Percentiles rank a stretch among this genome's conserved stretches.
Evolutionary conservation across 2,797 vertebrate genomes (phyloP).

Genomic region (Agapornis canus): DNA sequence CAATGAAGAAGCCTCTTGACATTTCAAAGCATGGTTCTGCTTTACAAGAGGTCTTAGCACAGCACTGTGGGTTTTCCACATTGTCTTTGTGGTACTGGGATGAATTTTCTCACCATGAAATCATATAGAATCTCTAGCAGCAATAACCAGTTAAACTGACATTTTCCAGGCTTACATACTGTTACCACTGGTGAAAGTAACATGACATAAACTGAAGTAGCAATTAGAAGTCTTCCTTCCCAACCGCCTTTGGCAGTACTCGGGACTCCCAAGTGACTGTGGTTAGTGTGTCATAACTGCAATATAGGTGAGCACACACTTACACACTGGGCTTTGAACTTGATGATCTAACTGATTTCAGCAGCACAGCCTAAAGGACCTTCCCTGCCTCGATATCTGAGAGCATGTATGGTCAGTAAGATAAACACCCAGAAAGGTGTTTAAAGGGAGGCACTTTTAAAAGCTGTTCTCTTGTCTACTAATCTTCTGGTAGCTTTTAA

Average conservation of each 20-base stretch:
- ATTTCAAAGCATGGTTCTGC: not conserved
- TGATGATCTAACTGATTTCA: not conserved
- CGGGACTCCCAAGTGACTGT: not conserved
- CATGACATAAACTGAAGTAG: not conserved
- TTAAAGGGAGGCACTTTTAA: not conserved
- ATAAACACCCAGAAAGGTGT: not conserved
- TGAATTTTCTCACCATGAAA: not conserved
- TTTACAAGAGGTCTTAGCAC: not conserved
- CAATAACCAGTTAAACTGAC: not conserved
- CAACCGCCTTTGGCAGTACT: not conserved
- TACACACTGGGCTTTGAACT: accelerated
- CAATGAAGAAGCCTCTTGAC: not conserved
- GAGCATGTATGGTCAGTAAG: accelerated
- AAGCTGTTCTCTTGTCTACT: not conserved
- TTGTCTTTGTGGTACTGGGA: not conserved
- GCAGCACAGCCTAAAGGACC: not conserved
- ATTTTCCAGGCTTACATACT: not conserved
- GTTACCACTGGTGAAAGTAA: not conserved
- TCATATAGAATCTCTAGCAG: not conserved
- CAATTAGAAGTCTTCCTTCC: not conserved
- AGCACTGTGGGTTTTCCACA: not conserved
- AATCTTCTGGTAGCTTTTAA: not conserved
- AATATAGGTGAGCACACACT: not conserved
- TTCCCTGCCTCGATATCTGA: not conserved
- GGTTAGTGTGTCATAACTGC: accelerated